A percentile compares a stretch with the other conserved stretches of the same genome.
phyloP scores from a whole-genome alignment of 2,888 invertebrate species.

The Cheilosia grossa region DNA sequence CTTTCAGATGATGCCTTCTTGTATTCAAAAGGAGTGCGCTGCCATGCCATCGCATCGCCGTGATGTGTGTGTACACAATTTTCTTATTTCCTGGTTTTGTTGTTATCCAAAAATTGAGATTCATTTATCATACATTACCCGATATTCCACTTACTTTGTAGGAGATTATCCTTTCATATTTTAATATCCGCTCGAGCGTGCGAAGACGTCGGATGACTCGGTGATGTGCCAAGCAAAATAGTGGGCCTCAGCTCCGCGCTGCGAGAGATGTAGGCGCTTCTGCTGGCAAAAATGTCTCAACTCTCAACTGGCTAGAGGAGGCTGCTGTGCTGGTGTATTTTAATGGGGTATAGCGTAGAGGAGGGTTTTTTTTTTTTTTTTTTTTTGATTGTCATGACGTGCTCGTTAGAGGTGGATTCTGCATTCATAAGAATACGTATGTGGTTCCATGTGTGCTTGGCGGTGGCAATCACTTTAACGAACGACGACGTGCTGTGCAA shows the following conservation, averaged over 20 bases:
- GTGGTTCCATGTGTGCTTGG: slow-evolving; percentile 42
- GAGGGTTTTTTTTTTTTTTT: background rate
- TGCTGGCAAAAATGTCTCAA: slow-evolving; percentile 33
- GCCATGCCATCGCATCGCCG: background rate
- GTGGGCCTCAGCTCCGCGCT: slow-evolving; percentile 31
- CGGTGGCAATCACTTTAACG: slow-evolving; percentile 71
- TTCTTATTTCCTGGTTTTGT: slow-evolving; percentile 70
- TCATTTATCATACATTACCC: slow-evolving; percentile 75
- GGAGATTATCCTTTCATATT: slow-evolving; percentile 75
- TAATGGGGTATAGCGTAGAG: slow-evolving; percentile 39
- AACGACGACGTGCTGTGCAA: slow-evolving; percentile 73
- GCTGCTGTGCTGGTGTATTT: slow-evolving; percentile 31
- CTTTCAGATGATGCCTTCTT: slow-evolving; percentile 19
- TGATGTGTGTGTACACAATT: slow-evolving; percentile 21
- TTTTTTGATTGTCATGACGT: slow-evolving; percentile 72
- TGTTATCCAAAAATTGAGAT: slow-evolving; percentile 72
- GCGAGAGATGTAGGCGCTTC: slow-evolving; percentile 25
- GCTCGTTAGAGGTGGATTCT: slow-evolving; percentile 72
- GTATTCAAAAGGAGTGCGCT: slow-evolving; percentile 26
- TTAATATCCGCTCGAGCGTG: slow-evolving; percentile 74
- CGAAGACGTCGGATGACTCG: slow-evolving; percentile 70
- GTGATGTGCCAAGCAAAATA: slow-evolving; percentile 69
- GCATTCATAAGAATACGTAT: slow-evolving; percentile 40
- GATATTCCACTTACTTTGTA: slow-evolving; percentile 74
- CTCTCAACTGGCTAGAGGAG: slow-evolving; percentile 24